Evolutionary conservation across 2,113 vertebrate genomes (phyloP), one percentile per base, ranked within the genome.

Genomic region (Acinonyx jubatus): DNA sequence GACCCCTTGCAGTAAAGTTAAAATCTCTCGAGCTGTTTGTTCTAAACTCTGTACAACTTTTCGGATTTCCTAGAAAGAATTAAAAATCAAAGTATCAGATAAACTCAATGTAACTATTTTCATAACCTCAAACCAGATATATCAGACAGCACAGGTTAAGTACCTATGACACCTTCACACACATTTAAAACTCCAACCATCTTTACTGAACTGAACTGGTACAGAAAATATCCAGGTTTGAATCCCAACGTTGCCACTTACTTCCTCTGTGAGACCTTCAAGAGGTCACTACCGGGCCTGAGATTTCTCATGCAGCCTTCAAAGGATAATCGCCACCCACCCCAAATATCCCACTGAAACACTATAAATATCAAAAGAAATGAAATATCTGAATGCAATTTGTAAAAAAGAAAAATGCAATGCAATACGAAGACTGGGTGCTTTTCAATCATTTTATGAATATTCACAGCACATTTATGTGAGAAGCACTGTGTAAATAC

Each of bases 21-120:
- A 99, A 86, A 99, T 99, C 98, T 99, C 99, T 94, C 99, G 99
- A n/a, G 99, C 99, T 3, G 99, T 99, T 98, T 99, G 99, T 98
- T 99, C 99, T 98, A 99, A 96, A 63, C 96, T 95, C 98, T 99
- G 99, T 69, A 99, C 99, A 97, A 99, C 99, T 98, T 99, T 99
- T 84, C 99, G 99, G 95, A 99, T 99, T 95, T 99, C 99, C 99
- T 99, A 89, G 23, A 97, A 93, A 89, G 6, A 98, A 96, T 65
- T 50, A 85, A 95, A 98, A 92, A 86, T 65, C 9, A 96, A 96
- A 95, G 57, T 83, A 36, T 45, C 31, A 97, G 68, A 79, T 85
- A 98, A 92, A 83, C 11, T 52, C 76, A 97, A 86, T 18, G 38
- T 31, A 69, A 33, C 61, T n/a, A 85, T 79, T 36, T 50, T 50